Percentiles rank a stretch among this genome's conserved stretches.
Evolutionary conservation across 2,797 vertebrate species (phyloP).

Genomic region (Meda fulgida): DNA sequence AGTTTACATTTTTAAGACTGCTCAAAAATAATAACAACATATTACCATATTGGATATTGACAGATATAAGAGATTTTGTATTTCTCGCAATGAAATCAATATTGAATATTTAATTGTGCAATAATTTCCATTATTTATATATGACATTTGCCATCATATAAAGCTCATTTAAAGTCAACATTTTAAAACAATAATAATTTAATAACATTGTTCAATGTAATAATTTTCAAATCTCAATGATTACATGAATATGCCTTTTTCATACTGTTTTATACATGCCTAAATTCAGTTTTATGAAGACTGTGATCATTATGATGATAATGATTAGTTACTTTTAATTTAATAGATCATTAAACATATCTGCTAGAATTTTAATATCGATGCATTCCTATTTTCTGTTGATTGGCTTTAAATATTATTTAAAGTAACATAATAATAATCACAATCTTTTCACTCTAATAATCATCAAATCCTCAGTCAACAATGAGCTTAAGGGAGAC

Average conservation of each 20-base stretch:
- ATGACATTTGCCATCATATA: background rate
- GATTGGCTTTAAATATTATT: background rate
- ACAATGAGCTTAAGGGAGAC: background rate
- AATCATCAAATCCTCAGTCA: background rate
- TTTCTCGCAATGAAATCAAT: background rate
- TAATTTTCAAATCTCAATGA: background rate
- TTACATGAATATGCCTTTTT: background rate
- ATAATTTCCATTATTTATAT: background rate
- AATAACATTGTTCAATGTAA: background rate
- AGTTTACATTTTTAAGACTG: background rate
- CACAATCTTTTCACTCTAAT: background rate
- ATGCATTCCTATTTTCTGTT: background rate
- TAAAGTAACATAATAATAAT: background rate
- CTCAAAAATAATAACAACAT: background rate
- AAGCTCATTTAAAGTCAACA: background rate
- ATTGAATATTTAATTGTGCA: background rate
- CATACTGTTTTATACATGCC: background rate
- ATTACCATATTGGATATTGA: background rate
- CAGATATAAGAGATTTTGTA: background rate
- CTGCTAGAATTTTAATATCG: background rate
- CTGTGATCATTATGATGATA: background rate
- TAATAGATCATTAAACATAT: background rate
- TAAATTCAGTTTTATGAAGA: background rate
- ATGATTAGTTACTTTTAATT: background rate
- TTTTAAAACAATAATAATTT: background rate